phyloP scores from a whole-genome alignment of 1,140 invertebrate species.

The Onthophagus taurus region DNA sequence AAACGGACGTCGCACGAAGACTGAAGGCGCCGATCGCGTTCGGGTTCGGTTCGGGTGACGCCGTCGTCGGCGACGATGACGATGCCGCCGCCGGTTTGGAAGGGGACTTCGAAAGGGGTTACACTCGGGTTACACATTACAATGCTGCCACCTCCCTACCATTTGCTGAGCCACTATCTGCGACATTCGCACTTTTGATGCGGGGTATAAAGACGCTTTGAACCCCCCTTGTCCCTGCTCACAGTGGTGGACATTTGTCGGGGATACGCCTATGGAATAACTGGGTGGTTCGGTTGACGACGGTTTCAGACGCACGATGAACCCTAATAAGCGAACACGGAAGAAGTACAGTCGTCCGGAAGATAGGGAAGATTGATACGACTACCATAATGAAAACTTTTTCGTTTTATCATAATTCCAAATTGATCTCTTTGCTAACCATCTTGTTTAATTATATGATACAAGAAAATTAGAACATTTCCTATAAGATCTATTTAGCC shows the following conservation, averaged over 20 bases:
- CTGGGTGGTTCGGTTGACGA: too few species aligned
- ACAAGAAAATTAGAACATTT: too few species aligned
- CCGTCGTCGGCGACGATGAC: conserved; percentile 11
- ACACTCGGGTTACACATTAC: conserved; percentile 19
- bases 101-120: too few species aligned
- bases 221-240: conserved; percentile 6
- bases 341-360: not conserved
- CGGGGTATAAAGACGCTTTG: too few species aligned
- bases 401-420: too few species aligned
- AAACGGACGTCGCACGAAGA: conserved; percentile 7
- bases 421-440: too few species aligned
- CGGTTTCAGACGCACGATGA: conserved; percentile 1
- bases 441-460: too few species aligned
- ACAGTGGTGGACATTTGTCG: conserved; percentile 11
- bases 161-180: conserved; percentile 12
- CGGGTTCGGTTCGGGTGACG: conserved; percentile 14
- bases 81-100: conserved; percentile 11
- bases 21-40: too few species aligned
- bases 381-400: too few species aligned
- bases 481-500: too few species aligned
- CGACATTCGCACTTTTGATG: conserved; percentile 13
- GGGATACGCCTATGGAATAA: conserved; percentile 11
- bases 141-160: conserved; percentile 16
- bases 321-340: not conserved
- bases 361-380: not conserved